Percentiles rank a stretch among this genome's conserved stretches.
phyloP scores from a whole-genome alignment of 2,888 invertebrate species.

The Nemotelus nigrinus region DNA sequence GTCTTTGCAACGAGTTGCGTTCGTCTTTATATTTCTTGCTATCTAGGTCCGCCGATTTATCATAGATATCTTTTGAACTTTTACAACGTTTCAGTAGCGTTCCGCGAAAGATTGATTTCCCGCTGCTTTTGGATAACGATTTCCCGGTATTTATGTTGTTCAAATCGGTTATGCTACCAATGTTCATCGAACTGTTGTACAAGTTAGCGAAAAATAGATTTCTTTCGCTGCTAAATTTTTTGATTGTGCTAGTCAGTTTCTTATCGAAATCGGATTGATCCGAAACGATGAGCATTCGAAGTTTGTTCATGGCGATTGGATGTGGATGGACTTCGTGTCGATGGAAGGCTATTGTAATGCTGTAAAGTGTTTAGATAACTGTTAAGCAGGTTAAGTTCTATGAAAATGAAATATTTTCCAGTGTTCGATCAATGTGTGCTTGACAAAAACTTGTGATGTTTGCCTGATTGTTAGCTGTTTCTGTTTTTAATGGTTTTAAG shows the following conservation, averaged over 20 bases:
- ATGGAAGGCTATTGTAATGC: background rate
- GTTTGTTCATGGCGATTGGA: constrained; percentile 47
- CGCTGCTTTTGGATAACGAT: constrained; percentile 31
- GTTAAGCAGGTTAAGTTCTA: no score
- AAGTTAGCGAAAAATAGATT: constrained; percentile 51
- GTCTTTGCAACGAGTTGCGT: constrained; percentile 34
- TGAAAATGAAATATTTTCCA: no score
- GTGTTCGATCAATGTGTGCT: no score
- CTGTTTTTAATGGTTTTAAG: no score
- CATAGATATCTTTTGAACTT: constrained; percentile 51
- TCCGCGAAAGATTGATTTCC: constrained; percentile 50
- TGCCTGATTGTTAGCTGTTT: no score
- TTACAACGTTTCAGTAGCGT: constrained; percentile 51
- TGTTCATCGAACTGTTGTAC: constrained; percentile 50
- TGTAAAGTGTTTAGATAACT: background rate
- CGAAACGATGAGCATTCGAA: constrained; percentile 49
- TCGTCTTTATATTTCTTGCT: constrained; percentile 36
- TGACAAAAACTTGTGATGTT: no score
- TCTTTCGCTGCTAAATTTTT: constrained; percentile 51
- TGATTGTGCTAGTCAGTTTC: constrained; percentile 49
- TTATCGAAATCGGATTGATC: constrained; percentile 51
- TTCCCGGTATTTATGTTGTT: constrained; percentile 31
- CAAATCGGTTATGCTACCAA: constrained; percentile 49
- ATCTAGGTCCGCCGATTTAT: constrained; percentile 12
- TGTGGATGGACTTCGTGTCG: background rate